These are phyloP conservation scores for Promerops cafer DNA, from an alignment of 2,113 vertebrate species.

Conservation along the genomic window DNA sequence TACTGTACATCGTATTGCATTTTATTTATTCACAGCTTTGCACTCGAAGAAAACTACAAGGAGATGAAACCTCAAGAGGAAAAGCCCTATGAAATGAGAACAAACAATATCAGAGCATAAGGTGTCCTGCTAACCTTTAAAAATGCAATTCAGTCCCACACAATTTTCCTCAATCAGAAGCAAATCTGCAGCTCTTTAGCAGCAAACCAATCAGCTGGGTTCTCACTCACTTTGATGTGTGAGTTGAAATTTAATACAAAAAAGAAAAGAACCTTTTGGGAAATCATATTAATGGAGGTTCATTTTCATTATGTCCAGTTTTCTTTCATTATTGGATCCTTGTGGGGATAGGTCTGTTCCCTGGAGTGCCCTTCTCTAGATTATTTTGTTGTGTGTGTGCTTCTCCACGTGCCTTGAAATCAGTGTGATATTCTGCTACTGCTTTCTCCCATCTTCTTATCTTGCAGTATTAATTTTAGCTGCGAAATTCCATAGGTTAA, in stretches of 20 bases:
- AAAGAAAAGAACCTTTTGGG: background rate
- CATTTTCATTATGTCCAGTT: background rate
- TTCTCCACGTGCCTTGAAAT: background rate
- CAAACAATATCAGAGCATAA: background rate
- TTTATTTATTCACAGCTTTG: constrained; percentile 19
- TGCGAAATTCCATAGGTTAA: background rate
- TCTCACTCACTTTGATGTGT: background rate
- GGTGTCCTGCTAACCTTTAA: background rate
- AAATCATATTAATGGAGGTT: background rate
- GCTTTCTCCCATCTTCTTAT: background rate
- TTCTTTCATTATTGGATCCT: background rate
- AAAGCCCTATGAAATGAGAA: background rate
- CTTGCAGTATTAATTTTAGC: background rate
- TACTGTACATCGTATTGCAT: background rate
- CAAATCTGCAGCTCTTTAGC: background rate
- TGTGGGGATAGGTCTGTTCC: background rate
- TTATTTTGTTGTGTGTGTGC: background rate
- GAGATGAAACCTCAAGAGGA: background rate
- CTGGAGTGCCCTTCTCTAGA: background rate
- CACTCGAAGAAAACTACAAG: background rate
- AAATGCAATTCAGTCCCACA: background rate
- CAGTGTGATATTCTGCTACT: background rate
- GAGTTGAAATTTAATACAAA: background rate
- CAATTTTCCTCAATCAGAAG: background rate
- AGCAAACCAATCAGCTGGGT: background rate